Base-by-base conservation (phyloP, 2,888 invertebrate genomes). In the Melieria picta region DNA sequence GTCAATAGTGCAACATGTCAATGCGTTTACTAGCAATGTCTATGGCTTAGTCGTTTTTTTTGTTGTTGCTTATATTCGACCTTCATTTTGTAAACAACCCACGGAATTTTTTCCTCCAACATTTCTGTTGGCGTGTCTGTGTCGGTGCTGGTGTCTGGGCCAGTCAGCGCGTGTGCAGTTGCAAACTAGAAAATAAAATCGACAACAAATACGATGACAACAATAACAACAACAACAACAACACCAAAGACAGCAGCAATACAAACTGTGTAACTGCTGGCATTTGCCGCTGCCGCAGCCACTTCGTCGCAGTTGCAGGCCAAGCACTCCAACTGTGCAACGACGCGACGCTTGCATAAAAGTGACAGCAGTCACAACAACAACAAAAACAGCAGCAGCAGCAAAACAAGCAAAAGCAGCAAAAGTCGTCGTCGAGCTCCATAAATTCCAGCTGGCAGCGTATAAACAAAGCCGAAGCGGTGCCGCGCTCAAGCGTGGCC, bases 381-480 rank as follows among this genome's bases (percentile, higher is more conserved):
- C 61, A 58, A 30, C 61, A 47, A 9, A 30, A 69, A 50, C 55
- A 50, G 5, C 30, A 57, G 16, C 50, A 57, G 64, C 57, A 70
- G 4, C 13, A n/a, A 43, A 16, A 56, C 16, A 10, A 42, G 7
- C 63, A 56, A 42, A 63, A 74, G 50, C 60, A 52, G 43, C 13
- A 43, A 48, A 57, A 10, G 58, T 47, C 57, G 58, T 42, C 46
- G 42, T 58, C 45, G 58, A 60, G 52, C 45, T 55, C 62, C 45
- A 62, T 68, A 61, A 68, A 68, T 68, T 68, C 30, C 61, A 68
- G 61, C 30, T 62, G 16, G 45, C 62, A 61, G 62, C 68, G 66
- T 45, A 42, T 43, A 68, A 55, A 62, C 62, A 55, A 55, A 62
- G 30, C 55, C 52, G 52, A 46, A 61, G 68, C 55, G 58, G 46